phyloP scores from a whole-genome alignment of 2,113 vertebrate genomes.

The Megaptera novaeangliae region DNA sequence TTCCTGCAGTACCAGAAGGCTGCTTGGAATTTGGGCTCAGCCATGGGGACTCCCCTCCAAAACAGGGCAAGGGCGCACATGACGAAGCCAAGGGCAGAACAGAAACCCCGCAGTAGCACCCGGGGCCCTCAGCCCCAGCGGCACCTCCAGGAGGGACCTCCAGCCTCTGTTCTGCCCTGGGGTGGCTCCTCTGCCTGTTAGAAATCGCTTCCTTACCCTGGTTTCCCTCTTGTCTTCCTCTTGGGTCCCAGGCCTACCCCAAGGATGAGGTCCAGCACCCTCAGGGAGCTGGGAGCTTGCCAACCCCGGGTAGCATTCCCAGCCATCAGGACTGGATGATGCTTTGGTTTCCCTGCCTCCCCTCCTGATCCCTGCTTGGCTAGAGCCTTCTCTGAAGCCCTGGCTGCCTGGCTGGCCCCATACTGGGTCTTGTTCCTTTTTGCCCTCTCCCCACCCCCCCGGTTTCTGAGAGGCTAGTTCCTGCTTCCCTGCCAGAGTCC shows the following conservation, averaged over 20 bases:
- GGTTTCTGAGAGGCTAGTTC: not conserved
- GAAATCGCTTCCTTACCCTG: not conserved
- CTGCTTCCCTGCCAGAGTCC: not conserved
- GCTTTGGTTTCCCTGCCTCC: not conserved
- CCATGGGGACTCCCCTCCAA: not conserved
- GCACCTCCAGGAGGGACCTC: not conserved
- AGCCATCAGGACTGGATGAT: not conserved
- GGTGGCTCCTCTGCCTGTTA: not conserved
- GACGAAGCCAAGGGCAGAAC: not conserved
- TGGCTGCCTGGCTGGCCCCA: not conserved
- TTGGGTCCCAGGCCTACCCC: not conserved
- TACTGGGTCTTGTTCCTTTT: not conserved
- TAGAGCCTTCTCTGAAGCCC: not conserved
- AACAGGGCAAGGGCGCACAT: rapidly evolving
- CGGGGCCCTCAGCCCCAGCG: not conserved
- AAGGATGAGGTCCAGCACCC: not conserved
- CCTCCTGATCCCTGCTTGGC: not conserved
- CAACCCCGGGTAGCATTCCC: too few species aligned
- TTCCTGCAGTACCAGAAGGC: not conserved
- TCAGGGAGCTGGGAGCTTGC: not conserved
- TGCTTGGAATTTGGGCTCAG: not conserved
- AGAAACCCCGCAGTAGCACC: not conserved
- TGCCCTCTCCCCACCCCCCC: not conserved
- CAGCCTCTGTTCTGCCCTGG: not conserved
- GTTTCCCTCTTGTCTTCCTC: not conserved